These are phyloP conservation scores for Siphamia tubifer DNA, from an alignment of 2,113 vertebrate genomes.

Conservation along the genomic window DNA sequence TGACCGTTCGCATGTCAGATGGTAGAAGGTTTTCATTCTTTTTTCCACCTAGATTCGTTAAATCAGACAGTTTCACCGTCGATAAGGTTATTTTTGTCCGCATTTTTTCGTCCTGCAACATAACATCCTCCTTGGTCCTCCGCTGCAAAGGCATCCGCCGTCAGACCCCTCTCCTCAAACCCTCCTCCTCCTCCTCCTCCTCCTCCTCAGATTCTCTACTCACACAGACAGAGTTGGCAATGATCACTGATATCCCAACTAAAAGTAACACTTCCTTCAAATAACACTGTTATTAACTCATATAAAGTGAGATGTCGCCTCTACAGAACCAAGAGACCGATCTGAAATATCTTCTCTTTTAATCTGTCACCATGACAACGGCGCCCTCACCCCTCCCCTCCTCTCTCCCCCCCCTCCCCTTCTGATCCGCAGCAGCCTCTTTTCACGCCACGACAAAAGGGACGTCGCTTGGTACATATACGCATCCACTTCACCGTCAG, in stretches of 20 bases:
- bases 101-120: conserved; percentile 35
- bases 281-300: neutral
- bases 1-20: neutral
- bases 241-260: neutral
- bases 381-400: neutral
- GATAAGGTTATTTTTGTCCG: neutral
- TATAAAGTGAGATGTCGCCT: too few species aligned
- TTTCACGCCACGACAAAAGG: conserved; percentile 1
- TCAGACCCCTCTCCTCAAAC: neutral
- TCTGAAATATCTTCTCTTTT: conserved; percentile 43
- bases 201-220: neutral
- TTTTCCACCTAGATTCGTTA: neutral
- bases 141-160: conserved; percentile 70
- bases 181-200: conserved; percentile 2
- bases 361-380: conserved; percentile 69
- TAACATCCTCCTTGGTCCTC: conserved; percentile 41
- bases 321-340: neutral
- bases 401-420: too few species aligned
- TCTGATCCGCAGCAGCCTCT: neutral
- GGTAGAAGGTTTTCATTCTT: neutral
- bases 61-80: neutral
- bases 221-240: neutral
- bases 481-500: neutral
- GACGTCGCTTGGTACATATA: neutral
- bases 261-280: neutral